Percentiles rank a stretch among this genome's conserved stretches.
Evolutionary conservation across 2,888 invertebrate species (phyloP).

Genomic region (Tetramorium bicarinatum): DNA sequence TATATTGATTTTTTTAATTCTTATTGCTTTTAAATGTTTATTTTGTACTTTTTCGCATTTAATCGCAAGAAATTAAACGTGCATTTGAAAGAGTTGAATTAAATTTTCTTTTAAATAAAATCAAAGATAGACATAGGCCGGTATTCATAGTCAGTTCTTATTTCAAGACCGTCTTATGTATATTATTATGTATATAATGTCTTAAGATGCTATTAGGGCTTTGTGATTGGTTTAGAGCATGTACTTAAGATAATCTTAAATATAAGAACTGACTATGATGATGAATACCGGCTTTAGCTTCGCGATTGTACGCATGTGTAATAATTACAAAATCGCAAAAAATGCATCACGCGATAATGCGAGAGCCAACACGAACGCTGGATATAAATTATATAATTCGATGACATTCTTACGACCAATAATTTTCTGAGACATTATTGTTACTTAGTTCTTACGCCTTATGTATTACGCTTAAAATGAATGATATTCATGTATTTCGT

Average conservation of each 20-base stretch:
- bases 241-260: too few relatives aligned
- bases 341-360: background rate
- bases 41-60: background rate
- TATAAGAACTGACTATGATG: too few relatives aligned
- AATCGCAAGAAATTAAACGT: background rate
- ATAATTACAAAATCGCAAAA: conserved; percentile 15
- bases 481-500: background rate
- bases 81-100: background rate
- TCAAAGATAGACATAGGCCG: background rate
- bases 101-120: background rate
- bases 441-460: background rate
- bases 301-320: background rate
- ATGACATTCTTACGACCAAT: background rate
- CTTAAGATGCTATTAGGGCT: too few relatives aligned
- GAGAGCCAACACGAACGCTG: background rate
- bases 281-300: too few relatives aligned
- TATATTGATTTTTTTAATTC: background rate
- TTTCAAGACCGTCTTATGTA: too few relatives aligned
- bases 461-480: background rate
- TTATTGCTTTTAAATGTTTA: background rate
- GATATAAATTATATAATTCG: background rate
- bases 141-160: too few relatives aligned
- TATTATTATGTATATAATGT: too few relatives aligned
- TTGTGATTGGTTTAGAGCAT: too few relatives aligned
- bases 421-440: background rate